Evolutionary conservation across 2,113 vertebrate species (phyloP), one percentile per base, ranked within the genome.

Genomic region (Myocastor coypus): DNA sequence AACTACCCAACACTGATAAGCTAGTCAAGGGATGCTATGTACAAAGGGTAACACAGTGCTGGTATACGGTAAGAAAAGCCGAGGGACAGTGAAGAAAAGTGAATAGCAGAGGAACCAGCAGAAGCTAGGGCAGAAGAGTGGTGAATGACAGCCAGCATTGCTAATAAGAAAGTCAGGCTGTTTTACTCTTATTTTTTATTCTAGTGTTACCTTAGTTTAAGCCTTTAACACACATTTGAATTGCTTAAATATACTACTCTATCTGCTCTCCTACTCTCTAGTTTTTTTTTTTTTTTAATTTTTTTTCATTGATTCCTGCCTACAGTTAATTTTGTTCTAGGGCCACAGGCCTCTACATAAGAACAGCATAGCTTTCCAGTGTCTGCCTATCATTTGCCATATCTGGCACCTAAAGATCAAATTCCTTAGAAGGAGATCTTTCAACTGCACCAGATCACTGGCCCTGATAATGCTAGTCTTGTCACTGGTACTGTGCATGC

Each of bases 401-500:
- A 32, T 82, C 24, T 63, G 66, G 24, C 42, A 24, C 10, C 3
- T n/a, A 34, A 69, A 28, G 7, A 2, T 84, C 24, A 86, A 26
- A 82, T 50, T 82, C 57, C 64, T 84, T 55, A 81, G 28, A 26
- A 88, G 4, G 10, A n/a, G 3, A 7, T 42, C 22, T 81, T 34
- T 69, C 7, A 17, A 11, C 7, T 14, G 14, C 30, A 32, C n/a
- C 30, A 66, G 66, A 77, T 24, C 1, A 16, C 77, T 8, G 24
- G 19, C 7, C 68, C 46, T 83, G n/a, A 16, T n/a, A 75, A 61
- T 6, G 57, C 30, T 16, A 46, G 3, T 9, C 12, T 69, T 71
- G 3, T 24, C 11, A 3, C 14, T 22, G 30, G 5, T 22, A 20
- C 5, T n/a, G 32, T 19, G 30, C 12, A 42, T 3, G 13, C 3